These are phyloP conservation scores for Anthopleura xanthogrammica DNA, from an alignment of 92 coral and sea anemone species.

Conservation along the genomic window DNA sequence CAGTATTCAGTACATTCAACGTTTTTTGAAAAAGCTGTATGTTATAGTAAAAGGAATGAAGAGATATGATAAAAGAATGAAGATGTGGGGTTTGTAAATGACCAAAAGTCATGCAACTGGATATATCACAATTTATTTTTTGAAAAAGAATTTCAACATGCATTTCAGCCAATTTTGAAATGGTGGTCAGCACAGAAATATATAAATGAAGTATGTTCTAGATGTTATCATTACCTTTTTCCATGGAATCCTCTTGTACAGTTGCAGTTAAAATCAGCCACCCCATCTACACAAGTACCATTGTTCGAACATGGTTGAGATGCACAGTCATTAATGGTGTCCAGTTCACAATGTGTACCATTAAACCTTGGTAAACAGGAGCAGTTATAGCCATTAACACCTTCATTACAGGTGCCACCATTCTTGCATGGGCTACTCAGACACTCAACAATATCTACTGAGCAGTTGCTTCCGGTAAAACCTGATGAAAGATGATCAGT, in stretches of 20 bases:
- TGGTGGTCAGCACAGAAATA: no score
- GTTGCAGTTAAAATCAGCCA: constrained; percentile 64
- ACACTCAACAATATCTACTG: constrained; percentile 65
- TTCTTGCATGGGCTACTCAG: constrained; percentile 54
- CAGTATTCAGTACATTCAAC: no score
- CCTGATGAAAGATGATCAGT: constrained; percentile 36
- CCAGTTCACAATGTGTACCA: constrained; percentile 67
- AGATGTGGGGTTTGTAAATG: no score
- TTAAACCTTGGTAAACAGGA: constrained; percentile 54
- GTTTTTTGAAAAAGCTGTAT: no score
- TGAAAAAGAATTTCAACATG: no score
- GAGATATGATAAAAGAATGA: no score
- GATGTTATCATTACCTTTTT: constrained; percentile 16
- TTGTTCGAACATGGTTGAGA: constrained; percentile 54
- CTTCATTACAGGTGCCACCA: constrained; percentile 61
- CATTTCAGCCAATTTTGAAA: no score
- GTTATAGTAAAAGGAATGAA: no score
- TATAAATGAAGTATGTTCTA: background rate
- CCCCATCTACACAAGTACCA: constrained; percentile 61
- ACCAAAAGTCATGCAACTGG: background rate
- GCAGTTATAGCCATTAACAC: constrained; percentile 56
- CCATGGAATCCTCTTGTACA: constrained; percentile 65
- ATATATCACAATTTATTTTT: background rate
- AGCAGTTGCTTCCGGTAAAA: constrained; percentile 63
- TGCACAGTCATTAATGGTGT: constrained; percentile 60